Evolutionary conservation across 2,113 vertebrate genomes (phyloP), one percentile per base, ranked within the genome.

Genomic region (Rhineura floridana): DNA sequence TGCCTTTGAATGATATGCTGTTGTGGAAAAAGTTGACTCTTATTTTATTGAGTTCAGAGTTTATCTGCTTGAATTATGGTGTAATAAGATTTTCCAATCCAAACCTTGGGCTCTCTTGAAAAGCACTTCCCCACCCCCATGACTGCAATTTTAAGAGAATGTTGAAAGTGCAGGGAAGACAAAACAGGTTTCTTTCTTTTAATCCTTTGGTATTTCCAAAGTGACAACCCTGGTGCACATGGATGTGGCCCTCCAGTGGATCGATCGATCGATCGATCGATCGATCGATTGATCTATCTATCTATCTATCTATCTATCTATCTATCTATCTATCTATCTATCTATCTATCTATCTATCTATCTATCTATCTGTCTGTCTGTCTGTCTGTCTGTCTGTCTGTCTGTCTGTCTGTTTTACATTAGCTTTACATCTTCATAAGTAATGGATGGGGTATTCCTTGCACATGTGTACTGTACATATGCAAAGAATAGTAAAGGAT

Each of bases 21-120:
- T 25, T 75, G 30, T 82, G 36, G 52, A 67, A 86, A 82, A 44
- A 55, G 46, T 67, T 30, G 6, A 4, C 30, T 92, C 10, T 77
- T 93, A 39, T 91, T 92, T 92, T 81, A 78, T 81, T 92, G n/a
- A 4, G 30, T 75, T 80, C 10, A 85, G 67, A 85, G 86, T 84
- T 28, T 19, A 39, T 36, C 76, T 70, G 25, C 81, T 86, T 87
- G 70, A 84, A 28, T 91, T 90, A 85, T 2, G 76, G 2, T 65
- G 52, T 86, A 81, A 91, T 65, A 82, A 93, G 39, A 85, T 87
- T 90, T 94, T 92, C 80, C 87, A 89, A 80, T 86, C 28, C 44
- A 89, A 89, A 55, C n/a, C 36, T 62, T 23, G 12, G 85, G 30
- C 73, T 86, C 83, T 83, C 55, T 82, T 73, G 55, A 78, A 78